Percentiles rank a stretch among this genome's conserved stretches.
Conservation (phyloP, 1,140 invertebrate species). For the Linepithema humile region DNA sequence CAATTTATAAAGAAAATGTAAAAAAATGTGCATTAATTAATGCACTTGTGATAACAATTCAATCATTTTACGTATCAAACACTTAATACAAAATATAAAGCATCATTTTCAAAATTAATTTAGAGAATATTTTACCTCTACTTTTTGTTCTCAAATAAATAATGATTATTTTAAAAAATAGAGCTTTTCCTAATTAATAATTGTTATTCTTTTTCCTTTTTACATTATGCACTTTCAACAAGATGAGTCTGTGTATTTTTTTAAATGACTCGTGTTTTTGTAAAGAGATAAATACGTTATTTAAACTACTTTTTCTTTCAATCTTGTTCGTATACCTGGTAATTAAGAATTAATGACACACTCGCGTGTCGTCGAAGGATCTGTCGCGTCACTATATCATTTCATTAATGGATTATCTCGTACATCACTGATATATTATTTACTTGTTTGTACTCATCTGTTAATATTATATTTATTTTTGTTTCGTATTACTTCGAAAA, state of each 20-base stretch:
- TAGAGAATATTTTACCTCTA: background rate
- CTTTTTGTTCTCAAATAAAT: background rate
- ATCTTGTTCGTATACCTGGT: background rate
- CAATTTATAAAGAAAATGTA: background rate
- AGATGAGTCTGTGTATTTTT: too few species aligned
- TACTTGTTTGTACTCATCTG: background rate
- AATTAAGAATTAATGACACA: background rate
- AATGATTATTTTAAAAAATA: background rate
- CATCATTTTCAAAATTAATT: background rate
- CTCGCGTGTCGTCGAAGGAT: background rate
- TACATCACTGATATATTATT: constrained; percentile 30
- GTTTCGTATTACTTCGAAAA: background rate
- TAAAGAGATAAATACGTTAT: background rate
- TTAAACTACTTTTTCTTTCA: background rate
- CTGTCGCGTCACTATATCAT: background rate
- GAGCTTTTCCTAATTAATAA: too few species aligned
- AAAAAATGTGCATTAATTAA: background rate
- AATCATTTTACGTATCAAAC: background rate
- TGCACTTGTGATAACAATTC: background rate
- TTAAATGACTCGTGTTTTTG: too few species aligned
- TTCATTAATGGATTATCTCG: background rate
- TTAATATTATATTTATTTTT: constrained; percentile 2
- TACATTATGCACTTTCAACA: too few species aligned
- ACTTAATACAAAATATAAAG: background rate
- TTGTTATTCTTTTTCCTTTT: too few species aligned